phyloP scores from a whole-genome alignment of 2,113 vertebrate species.

The Danionella cerebrum region DNA sequence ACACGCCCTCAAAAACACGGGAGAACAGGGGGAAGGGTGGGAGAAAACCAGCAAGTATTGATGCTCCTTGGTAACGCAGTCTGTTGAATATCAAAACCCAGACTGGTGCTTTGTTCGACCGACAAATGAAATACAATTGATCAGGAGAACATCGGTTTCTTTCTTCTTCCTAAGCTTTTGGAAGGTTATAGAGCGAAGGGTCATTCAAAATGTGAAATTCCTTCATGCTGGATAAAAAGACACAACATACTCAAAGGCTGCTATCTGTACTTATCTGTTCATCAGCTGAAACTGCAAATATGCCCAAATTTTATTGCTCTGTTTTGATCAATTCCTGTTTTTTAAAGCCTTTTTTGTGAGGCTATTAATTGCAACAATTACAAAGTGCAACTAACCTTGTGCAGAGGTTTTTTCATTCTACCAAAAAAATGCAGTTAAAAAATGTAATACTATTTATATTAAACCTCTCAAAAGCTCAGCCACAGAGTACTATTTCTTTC shows the following conservation, averaged over 20 bases:
- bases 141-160: constrained; percentile 17
- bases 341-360: too few species aligned
- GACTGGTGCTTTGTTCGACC: constrained; percentile 34
- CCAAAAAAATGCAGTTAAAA: too few species aligned
- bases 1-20: not conserved
- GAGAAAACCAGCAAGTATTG: constrained; percentile 27
- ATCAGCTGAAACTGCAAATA: too few species aligned
- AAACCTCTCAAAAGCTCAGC: too few species aligned
- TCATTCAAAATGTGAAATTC: constrained; percentile 15
- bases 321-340: too few species aligned
- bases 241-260: constrained; percentile 3
- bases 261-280: too few species aligned
- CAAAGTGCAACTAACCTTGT: too few species aligned
- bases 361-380: too few species aligned
- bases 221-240: not conserved
- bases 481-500: too few species aligned
- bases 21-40: constrained; percentile 20
- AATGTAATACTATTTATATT: too few species aligned
- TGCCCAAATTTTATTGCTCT: too few species aligned
- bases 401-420: too few species aligned
- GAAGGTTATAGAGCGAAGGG: constrained; percentile 20
- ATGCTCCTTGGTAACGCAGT: constrained; percentile 26
- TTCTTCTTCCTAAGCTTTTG: constrained; percentile 8
- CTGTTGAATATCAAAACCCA: constrained; percentile 39
- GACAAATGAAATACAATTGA: constrained; percentile 32